Evolutionary conservation across 2,888 invertebrate genomes (phyloP).

Genomic region (Drosophila yooni): DNA sequence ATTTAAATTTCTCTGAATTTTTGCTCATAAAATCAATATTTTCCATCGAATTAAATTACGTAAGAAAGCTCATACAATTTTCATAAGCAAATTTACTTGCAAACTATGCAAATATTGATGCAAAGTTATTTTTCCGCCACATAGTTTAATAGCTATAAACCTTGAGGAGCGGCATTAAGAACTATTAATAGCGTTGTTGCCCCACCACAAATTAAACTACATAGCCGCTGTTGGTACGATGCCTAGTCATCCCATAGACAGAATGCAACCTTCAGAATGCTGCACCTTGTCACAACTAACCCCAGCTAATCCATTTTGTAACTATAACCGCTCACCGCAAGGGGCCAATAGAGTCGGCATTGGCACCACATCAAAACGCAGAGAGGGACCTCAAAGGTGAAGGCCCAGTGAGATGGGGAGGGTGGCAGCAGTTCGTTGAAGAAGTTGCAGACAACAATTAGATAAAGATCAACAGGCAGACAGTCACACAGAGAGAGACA

Average conservation of each 20-base stretch:
- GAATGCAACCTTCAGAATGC: slow-evolving; percentile 22
- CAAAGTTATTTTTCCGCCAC: slow-evolving; percentile 3
- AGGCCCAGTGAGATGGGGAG: slow-evolving; percentile 6
- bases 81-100: not conserved
- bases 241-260: slow-evolving; percentile 19
- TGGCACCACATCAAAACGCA: slow-evolving; percentile 71
- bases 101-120: not conserved
- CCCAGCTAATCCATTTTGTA: slow-evolving; percentile 45
- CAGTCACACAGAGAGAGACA: slow-evolving; percentile 1
- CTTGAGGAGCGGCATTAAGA: not conserved
- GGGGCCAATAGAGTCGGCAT: slow-evolving; percentile 31
- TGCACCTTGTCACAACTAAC: slow-evolving; percentile 55
- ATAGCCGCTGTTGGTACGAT: slow-evolving; percentile 33
- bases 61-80: not conserved
- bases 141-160: not conserved
- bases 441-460: slow-evolving; percentile 62
- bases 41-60: not conserved
- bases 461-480: slow-evolving; percentile 74
- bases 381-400: slow-evolving; percentile 36
- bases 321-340: slow-evolving; percentile 61
- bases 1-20: not conserved
- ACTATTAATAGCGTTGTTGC: slow-evolving; percentile 3
- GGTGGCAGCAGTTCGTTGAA: slow-evolving; percentile 36
- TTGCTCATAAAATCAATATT: not conserved
- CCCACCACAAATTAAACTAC: slow-evolving; percentile 18